Base-by-base conservation (phyloP, 2,797 vertebrate species). In the Takifugu rubripes region DNA sequence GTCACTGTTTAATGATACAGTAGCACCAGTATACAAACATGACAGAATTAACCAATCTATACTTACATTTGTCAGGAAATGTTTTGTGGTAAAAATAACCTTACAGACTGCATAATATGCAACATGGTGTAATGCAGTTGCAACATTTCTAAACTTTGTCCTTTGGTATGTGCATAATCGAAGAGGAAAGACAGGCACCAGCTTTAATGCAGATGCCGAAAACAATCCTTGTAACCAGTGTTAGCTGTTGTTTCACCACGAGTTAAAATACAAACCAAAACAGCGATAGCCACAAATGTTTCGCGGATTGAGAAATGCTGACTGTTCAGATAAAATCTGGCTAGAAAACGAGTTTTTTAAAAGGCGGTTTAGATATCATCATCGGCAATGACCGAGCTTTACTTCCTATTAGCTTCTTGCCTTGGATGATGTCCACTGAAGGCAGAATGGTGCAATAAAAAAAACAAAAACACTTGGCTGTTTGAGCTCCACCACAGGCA, bases 1-100 rank as follows among this genome's bases (percentile, higher is more conserved):
- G 46, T 40, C 61, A 65, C 57, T 61, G 65, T 42, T 68, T 59
- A 66, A 77, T 55, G 74, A 91, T 58, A 84, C 84, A 91, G 87
- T 92, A 95, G 94, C 93, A 96, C 93, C 93, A 84, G 88, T 91
- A 88, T 82, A 88, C 83, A 91, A 64, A 80, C 49, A 40, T 73
- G 81, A 78, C 62, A 83, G 85, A 53, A 77, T 68, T 14, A 67
- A 77, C 68, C 77, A 50, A 68, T 69, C 79, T 79, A 82, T 70
- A 78, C 66, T 64, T 64, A 82, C 59, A 84, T 70, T 70, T 76
- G 40, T 65, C 61, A 64, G 52, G 29, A 70, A 74, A 61, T 40
- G 56, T 64, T 55, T 25, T 56, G 15, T 16, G 1, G 58, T 61
- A 51, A 24, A 75, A 75, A 49, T 54, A 71, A 40, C 56, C 54